Evolutionary conservation across 2,113 vertebrate genomes (phyloP), one percentile per base, ranked within the genome.

Genomic region (Toxostoma redivivum): DNA sequence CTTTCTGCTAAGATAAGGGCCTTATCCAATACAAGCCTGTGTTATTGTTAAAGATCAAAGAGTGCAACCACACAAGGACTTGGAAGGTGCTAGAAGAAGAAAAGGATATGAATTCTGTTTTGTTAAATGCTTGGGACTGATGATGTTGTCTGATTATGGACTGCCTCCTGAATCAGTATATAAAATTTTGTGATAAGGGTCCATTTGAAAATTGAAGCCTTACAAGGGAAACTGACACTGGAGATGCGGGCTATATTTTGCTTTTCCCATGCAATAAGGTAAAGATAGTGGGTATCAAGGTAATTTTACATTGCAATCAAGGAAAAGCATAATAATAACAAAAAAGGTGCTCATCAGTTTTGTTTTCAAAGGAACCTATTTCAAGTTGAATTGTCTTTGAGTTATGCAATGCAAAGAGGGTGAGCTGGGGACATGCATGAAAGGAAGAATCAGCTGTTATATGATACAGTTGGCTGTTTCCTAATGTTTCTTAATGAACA

Each of bases 401-500:
- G 28, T 70, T 96, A 51, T 25, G 74, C 54, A 92, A 56, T 77
- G 47, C 64, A 88, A 94, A 93, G 77, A 70, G 23, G 62, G 60
- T 92, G 42, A 94, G 35, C 53, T 90, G 60, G 83, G 85, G 81
- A 96, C 40, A 4, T 81, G 37, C 70, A 86, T 86, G 86, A 94
- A 86, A 91, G 82, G 71, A 86, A 85, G 86, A 78, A 91, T 71
- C 4, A 7, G 15, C 67, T 81, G 73, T 67, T 90, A 42, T 54
- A 42, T 35, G 67, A 92, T 72, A 74, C 81, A 93, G 70, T 81
- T 86, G 33, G 8, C 58, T 91, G 74, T 79, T 92, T 84, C 28
- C 50, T 90, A 58, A 95, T 90, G 85, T 93, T 94, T 95, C 90
- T 81, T 97, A 96, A 96, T 96, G 96, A 96, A 95, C 11, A 5